Conservation (phyloP, 2,797 vertebrate species). For the Lutjanus argentimaculatus region DNA sequence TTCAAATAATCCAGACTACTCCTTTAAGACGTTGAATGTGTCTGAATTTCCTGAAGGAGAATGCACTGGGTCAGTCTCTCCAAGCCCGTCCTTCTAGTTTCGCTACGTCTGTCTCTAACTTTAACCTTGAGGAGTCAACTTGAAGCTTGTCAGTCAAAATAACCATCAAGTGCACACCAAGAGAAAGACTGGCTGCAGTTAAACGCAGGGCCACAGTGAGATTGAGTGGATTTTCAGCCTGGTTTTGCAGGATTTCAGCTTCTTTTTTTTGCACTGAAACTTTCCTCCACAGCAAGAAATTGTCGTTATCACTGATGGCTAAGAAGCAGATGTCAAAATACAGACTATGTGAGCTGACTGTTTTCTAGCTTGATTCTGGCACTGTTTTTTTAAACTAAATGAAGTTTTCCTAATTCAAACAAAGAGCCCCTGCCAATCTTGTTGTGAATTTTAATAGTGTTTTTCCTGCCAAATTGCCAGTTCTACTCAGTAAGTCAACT, state of each 20-base stretch:
- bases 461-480: slow-evolving; percentile 10
- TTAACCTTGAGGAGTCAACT: slow-evolving; percentile 62
- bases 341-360: neutral
- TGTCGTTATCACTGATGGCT: neutral
- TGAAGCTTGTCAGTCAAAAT: slow-evolving; percentile 70
- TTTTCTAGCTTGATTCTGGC: slow-evolving; percentile 22
- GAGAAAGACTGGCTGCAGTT: neutral
- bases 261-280: no score
- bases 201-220: neutral
- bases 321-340: slow-evolving; percentile 3
- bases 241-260: neutral
- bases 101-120: slow-evolving; percentile 15
- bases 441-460: slow-evolving; percentile 23
- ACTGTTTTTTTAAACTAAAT: slow-evolving; percentile 4
- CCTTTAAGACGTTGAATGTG: no score
- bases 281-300: neutral
- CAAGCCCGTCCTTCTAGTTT: slow-evolving; percentile 18
- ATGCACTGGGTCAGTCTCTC: slow-evolving; percentile 24
- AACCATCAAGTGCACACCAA: slow-evolving; percentile 40
- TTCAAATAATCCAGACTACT: no score
- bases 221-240: neutral
- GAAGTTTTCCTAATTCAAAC: slow-evolving; percentile 35
- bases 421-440: slow-evolving; percentile 27
- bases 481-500: slow-evolving; percentile 30
- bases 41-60: slow-evolving; percentile 19